Evolutionary conservation across 2,113 vertebrate genomes (phyloP).

Genomic region (Elachura formosa): DNA sequence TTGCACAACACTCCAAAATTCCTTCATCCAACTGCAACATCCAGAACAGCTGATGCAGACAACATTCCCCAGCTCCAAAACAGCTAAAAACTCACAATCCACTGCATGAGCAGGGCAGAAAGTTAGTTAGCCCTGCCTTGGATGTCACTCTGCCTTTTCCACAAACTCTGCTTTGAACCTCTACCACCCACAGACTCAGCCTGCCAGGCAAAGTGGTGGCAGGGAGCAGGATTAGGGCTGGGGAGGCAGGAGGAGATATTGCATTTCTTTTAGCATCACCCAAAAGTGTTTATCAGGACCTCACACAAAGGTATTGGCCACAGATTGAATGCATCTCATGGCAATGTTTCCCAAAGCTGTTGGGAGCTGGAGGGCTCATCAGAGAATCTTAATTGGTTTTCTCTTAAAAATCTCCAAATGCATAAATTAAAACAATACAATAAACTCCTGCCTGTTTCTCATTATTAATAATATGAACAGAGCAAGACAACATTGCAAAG

Average conservation of each 20-base stretch:
- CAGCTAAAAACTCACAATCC: not conserved
- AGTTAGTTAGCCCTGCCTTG: not conserved
- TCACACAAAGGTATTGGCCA: constrained; percentile 13
- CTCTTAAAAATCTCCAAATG: constrained; percentile 12
- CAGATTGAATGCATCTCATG: not conserved
- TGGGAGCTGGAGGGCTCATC: constrained; percentile 38
- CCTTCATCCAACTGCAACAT: not conserved
- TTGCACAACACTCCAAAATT: accelerated
- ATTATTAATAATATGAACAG: not conserved
- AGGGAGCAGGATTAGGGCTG: not conserved
- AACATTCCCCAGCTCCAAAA: not conserved
- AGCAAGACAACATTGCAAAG: not conserved
- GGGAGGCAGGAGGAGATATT: not conserved
- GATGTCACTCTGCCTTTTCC: not conserved
- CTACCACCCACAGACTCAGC: not conserved
- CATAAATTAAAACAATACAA: constrained; percentile 24
- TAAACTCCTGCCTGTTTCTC: not conserved
- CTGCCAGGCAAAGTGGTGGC: not conserved
- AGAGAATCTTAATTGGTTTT: constrained; percentile 54
- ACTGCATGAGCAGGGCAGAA: accelerated
- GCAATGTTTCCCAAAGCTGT: not conserved
- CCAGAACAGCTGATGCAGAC: not conserved
- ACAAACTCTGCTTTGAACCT: not conserved
- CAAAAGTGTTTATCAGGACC: constrained; percentile 27
- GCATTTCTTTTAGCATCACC: not conserved